phyloP scores from a whole-genome alignment of 2,888 invertebrate genomes.

The Malthinus seriepunctatus region DNA sequence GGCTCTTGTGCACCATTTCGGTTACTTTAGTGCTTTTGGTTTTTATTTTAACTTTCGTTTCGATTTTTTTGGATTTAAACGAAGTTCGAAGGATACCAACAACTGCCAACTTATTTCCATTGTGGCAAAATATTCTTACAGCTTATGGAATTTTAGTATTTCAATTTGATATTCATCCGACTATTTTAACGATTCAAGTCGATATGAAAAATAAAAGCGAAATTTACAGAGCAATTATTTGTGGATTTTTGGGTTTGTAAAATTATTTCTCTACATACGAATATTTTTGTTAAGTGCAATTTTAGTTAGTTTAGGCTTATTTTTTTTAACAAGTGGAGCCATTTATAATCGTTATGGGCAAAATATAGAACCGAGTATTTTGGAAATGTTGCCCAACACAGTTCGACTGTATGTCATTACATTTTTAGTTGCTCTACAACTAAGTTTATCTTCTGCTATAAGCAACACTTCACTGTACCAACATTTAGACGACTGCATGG shows the following conservation, averaged over 20 bases:
- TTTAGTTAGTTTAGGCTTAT: conserved; percentile 65
- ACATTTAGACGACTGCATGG: conserved; percentile 77
- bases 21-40: conserved; percentile 66
- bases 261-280: background rate
- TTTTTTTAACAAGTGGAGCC: conserved; percentile 65
- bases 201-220: conserved; percentile 83
- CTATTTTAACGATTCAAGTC: conserved; percentile 86
- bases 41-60: conserved; percentile 68
- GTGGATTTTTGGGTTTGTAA: conserved; percentile 68
- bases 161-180: conserved; percentile 82
- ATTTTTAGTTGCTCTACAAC: conserved; percentile 74
- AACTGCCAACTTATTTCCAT: conserved; percentile 38
- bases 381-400: conserved; percentile 70
- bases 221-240: conserved; percentile 71
- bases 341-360: conserved; percentile 69
- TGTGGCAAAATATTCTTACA: conserved; percentile 59
- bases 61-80: conserved; percentile 58
- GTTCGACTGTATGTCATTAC: conserved; percentile 68
- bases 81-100: conserved; percentile 45
- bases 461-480: conserved; percentile 81
- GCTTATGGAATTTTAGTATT: conserved; percentile 72
- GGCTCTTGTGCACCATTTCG: conserved; percentile 67
- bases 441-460: conserved; percentile 76
- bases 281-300: background rate
- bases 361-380: conserved; percentile 64